Percentiles rank a stretch among this genome's conserved stretches.
These are phyloP conservation scores for Aspidoscelis tigris DNA, from an alignment of 2,113 vertebrate genomes.

Conservation along the genomic window DNA sequence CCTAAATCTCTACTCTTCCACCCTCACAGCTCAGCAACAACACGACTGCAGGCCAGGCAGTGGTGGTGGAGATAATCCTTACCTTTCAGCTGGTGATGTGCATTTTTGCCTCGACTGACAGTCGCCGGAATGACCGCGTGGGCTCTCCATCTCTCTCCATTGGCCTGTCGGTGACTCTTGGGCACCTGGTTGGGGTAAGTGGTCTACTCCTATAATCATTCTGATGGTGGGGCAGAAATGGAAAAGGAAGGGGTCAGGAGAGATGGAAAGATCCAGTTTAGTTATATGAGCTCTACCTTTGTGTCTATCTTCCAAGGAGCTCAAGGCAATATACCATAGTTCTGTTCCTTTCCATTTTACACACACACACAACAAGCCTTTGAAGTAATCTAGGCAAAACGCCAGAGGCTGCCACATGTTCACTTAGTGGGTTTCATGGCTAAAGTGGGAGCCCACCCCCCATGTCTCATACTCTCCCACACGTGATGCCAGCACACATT, in stretches of 20 bases:
- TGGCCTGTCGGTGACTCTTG: constrained; percentile 77
- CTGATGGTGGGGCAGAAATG: neutral
- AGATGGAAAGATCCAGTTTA: neutral
- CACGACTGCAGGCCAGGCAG: constrained; percentile 68
- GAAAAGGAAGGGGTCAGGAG: neutral
- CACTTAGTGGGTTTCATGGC: too few species aligned
- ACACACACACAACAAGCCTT: too few species aligned
- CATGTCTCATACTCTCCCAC: too few species aligned
- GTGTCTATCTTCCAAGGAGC: too few species aligned
- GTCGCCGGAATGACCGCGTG: constrained; percentile 65
- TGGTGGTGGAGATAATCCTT: constrained; percentile 79
- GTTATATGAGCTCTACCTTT: too few species aligned
- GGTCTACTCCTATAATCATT: neutral
- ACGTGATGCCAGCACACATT: too few species aligned
- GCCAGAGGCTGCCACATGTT: too few species aligned
- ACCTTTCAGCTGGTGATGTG: constrained; percentile 82
- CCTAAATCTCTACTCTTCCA: accelerated
- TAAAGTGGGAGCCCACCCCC: too few species aligned
- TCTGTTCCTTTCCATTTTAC: too few species aligned
- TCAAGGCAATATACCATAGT: too few species aligned
- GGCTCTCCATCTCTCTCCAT: constrained; percentile 76
- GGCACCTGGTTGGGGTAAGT: constrained; percentile 83
- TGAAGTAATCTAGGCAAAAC: too few species aligned
- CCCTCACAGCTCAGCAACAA: constrained; percentile 73
- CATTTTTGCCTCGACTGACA: constrained; percentile 77